Conservation (phyloP, 2,888 invertebrate genomes). For the Pyrochroa serraticornis region DNA sequence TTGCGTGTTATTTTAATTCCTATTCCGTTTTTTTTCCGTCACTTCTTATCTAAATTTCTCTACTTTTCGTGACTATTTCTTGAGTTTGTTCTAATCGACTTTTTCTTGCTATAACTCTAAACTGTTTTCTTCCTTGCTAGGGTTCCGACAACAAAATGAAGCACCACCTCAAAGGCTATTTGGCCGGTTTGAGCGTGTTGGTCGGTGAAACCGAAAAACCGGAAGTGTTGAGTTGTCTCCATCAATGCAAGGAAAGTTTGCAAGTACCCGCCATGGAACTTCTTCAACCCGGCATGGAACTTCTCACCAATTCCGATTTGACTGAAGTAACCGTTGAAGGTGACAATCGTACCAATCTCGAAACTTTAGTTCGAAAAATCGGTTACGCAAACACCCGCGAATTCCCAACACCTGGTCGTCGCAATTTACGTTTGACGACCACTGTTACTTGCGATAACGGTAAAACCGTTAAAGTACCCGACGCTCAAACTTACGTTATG, state of each 20-base stretch:
- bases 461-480: conserved; percentile 71
- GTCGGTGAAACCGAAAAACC: conserved; percentile 77
- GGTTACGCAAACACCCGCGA: conserved; percentile 91
- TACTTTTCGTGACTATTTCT: too few species aligned
- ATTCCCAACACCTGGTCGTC: conserved; percentile 93
- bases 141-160: conserved; percentile 90
- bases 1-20: too few species aligned
- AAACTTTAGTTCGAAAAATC: conserved; percentile 82
- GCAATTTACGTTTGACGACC: conserved; percentile 83
- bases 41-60: too few species aligned
- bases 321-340: conserved; percentile 92
- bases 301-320: conserved; percentile 75
- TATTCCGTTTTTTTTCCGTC: too few species aligned
- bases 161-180: conserved; percentile 87
- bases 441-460: conserved; percentile 79
- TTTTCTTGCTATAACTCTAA: too few species aligned
- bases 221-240: conserved; percentile 76
- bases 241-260: conserved; percentile 82
- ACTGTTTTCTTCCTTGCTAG: conserved; percentile 27
- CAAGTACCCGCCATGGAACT: conserved; percentile 77
- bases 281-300: conserved; percentile 79
- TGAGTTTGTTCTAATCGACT: too few species aligned
- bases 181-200: conserved; percentile 84
- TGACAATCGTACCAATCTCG: conserved; percentile 87
- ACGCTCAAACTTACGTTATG: conserved; percentile 84